Evolutionary conservation across 2,888 invertebrate species (phyloP), one percentile per base, ranked within the genome.

Genomic region (Nomada fabriciana): DNA sequence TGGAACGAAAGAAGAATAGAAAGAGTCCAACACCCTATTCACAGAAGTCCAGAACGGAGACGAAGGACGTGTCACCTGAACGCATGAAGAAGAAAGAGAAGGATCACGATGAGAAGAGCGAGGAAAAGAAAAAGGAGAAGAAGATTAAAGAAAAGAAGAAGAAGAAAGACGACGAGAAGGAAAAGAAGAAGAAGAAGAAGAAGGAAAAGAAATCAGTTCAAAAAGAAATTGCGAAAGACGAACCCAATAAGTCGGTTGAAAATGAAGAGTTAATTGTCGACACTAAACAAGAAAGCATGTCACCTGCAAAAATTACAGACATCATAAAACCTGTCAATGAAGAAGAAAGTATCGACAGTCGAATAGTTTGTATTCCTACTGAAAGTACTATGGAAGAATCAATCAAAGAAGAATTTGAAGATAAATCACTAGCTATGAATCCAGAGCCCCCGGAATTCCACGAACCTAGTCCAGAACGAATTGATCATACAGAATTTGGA

Each of bases 41-140:
- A 0, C 91, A 90, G 86, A 92, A 93, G 81, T 88, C 89, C 0
- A 93, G 94, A 18, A 94, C 94, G 50, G 94, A 94, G 25, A 64
- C 76, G 13, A 93, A 93, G 60, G 95, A 95, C 53, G 67, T 76
- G 7, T 91, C 92, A 0, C 93, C 93, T 0, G 94, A 94, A 36
- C 90, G 93, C 9, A 74, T 94, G 84, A 95, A 95, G 78, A 95
- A 95, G 75, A 95, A 95, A 90, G 95, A 96, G 23, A 95, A 95
- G 88, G 95, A 95, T 74, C 95, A 95, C 85, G 93, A 93, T 1
- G 92, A 92, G 71, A 82, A 84, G n/a, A 86, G 88, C 0, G 93
- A 92, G 64, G 92, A 90, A 82, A 95, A 92, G 93, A 95, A 94
- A 88, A 95, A 95, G 80, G 94, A 95, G 80, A 94, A 94, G 91